phyloP scores from a whole-genome alignment of 2,113 vertebrate genomes.

The Gila orcuttii region DNA sequence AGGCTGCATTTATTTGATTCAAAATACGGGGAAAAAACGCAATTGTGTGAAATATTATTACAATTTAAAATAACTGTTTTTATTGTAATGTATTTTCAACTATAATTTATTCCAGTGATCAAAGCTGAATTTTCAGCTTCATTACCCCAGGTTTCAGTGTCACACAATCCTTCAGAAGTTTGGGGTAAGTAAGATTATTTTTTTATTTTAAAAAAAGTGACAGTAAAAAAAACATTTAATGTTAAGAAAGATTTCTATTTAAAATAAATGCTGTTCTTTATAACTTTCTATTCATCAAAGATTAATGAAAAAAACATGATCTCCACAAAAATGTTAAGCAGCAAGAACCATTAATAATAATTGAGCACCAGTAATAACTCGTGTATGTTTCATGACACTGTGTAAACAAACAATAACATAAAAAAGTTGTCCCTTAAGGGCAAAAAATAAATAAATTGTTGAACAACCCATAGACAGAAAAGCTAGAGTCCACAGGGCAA shows the following conservation, averaged over 20 bases:
- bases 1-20: not conserved
- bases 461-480: conserved; percentile 44
- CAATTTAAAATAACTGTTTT: not conserved
- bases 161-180: not conserved
- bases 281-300: no score
- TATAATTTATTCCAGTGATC: not conserved
- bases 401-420: conserved; percentile 53
- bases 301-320: no score
- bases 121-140: not conserved
- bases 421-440: not conserved
- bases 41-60: not conserved
- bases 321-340: no score
- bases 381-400: conserved; percentile 47
- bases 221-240: no score
- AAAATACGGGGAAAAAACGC: not conserved
- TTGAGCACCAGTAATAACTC: not conserved
- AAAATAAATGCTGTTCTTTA: no score
- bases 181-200: no score
- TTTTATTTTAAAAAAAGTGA: no score
- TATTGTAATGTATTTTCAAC: not conserved
- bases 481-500: conserved; percentile 39
- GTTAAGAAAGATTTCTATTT: no score
- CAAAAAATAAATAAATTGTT: conserved; percentile 4
- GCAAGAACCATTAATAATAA: not conserved
- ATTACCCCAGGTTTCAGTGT: not conserved